Percentiles rank a stretch among this genome's conserved stretches.
These are phyloP conservation scores for Tigriopus californicus DNA, from an alignment of 2,888 invertebrate genomes.

Conservation along the genomic window DNA sequence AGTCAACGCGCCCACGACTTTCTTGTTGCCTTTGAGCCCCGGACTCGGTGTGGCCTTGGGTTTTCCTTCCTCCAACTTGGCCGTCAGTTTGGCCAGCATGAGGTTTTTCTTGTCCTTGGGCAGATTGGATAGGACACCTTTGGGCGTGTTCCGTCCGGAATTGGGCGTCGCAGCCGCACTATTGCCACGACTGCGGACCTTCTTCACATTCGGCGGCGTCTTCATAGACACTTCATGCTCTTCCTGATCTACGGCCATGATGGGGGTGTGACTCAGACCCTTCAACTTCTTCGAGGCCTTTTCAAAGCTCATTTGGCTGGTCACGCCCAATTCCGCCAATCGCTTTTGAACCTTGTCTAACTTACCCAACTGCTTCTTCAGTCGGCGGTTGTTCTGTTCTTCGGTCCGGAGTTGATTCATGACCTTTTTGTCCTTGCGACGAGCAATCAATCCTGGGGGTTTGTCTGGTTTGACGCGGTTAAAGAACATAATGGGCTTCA, in stretches of 20 bases:
- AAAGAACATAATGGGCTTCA: neutral
- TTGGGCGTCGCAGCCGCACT: slow-evolving; percentile 1
- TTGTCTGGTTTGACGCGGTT: neutral
- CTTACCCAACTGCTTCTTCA: neutral
- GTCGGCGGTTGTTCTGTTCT: neutral
- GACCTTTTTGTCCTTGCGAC: neutral
- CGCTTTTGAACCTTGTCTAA: neutral
- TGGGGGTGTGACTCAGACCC: neutral
- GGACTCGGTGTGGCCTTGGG: no score
- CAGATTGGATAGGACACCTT: no score
- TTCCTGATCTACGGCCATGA: slow-evolving; percentile 17
- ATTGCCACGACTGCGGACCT: slow-evolving; percentile 3
- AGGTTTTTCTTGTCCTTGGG: no score
- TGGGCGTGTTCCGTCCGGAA: no score
- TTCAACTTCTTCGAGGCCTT: neutral
- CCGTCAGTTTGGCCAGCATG: no score
- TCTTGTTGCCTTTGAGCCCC: no score
- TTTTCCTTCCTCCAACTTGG: no score
- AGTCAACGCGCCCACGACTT: no score
- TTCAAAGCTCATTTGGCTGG: neutral
- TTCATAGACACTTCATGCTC: slow-evolving; percentile 19
- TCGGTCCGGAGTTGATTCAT: neutral
- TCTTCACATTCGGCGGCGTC: slow-evolving; percentile 18
- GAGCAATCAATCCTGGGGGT: neutral
- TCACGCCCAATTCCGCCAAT: neutral